Percentiles rank a stretch among this genome's conserved stretches.
These are phyloP conservation scores for Seriola rivoliana DNA, from an alignment of 2,113 vertebrate genomes.

Conservation along the genomic window DNA sequence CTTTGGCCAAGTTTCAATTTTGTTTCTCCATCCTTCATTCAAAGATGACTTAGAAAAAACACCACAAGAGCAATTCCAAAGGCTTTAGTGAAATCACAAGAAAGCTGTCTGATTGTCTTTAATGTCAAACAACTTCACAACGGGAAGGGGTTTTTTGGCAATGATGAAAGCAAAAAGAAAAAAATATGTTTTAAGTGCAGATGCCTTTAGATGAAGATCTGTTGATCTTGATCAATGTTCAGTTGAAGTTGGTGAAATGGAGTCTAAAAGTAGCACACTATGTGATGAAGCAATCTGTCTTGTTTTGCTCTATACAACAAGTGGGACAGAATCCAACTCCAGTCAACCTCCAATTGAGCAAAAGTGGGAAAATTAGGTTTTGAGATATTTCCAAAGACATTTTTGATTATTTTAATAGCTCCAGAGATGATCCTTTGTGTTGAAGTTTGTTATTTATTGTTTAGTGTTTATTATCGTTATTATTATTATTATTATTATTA, in stretches of 20 bases:
- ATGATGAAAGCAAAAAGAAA: slow-evolving; percentile 38
- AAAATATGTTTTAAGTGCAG: slow-evolving; percentile 29
- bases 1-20: slow-evolving; percentile 34
- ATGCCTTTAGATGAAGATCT: background rate
- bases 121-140: slow-evolving; percentile 56
- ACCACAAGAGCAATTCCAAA: slow-evolving; percentile 46
- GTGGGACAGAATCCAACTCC: background rate
- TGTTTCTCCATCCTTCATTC: background rate
- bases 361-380: background rate
- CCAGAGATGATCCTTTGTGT: background rate
- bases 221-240: background rate
- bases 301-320: slow-evolving; percentile 34
- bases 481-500: no score
- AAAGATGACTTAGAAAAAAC: slow-evolving; percentile 43
- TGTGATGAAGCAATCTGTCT: background rate
- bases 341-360: background rate
- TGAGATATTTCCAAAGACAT: background rate
- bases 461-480: no score
- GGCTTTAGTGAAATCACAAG: slow-evolving; percentile 67
- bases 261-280: background rate
- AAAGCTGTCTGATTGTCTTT: slow-evolving; percentile 36
- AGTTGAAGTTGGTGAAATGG: background rate
- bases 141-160: slow-evolving; percentile 46
- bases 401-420: background rate
- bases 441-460: no score